phyloP scores from a whole-genome alignment of 1,140 invertebrate genomes.

The Eumeta japonica region DNA sequence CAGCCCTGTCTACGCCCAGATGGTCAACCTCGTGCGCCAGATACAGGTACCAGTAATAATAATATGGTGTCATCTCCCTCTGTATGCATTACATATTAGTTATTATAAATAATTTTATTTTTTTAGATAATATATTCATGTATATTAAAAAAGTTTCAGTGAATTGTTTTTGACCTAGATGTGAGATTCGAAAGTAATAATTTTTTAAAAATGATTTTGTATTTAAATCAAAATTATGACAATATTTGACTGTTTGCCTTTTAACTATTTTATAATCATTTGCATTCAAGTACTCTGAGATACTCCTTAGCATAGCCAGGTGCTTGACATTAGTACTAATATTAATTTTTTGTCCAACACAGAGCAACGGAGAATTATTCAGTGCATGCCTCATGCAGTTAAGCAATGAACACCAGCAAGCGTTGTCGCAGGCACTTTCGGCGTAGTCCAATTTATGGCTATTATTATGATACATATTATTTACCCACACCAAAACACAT shows the following conservation, averaged over 20 bases:
- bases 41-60: conserved; percentile 34
- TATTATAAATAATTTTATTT: neutral
- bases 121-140: neutral
- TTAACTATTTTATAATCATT: no score
- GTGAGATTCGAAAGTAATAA: no score
- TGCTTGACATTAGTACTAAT: no score
- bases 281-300: no score
- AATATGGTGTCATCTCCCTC: neutral
- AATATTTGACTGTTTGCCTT: conserved; percentile 10
- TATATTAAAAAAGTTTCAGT: neutral
- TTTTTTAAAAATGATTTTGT: neutral
- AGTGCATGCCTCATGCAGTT: conserved; percentile 76
- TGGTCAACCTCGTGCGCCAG: conserved; percentile 62
- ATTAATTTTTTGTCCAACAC: no score
- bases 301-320: no score
- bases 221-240: neutral
- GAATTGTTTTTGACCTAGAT: neutral
- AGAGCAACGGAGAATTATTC: conserved; percentile 75
- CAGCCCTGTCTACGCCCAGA: conserved; percentile 73
- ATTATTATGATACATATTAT: no score
- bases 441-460: no score
- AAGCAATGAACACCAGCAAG: conserved; percentile 77
- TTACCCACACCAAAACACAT: no score
- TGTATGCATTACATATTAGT: neutral
- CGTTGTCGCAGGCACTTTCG: conserved; percentile 69